Evolutionary conservation across 2,113 vertebrate species (phyloP).

Genomic region (Macquaria australasica): DNA sequence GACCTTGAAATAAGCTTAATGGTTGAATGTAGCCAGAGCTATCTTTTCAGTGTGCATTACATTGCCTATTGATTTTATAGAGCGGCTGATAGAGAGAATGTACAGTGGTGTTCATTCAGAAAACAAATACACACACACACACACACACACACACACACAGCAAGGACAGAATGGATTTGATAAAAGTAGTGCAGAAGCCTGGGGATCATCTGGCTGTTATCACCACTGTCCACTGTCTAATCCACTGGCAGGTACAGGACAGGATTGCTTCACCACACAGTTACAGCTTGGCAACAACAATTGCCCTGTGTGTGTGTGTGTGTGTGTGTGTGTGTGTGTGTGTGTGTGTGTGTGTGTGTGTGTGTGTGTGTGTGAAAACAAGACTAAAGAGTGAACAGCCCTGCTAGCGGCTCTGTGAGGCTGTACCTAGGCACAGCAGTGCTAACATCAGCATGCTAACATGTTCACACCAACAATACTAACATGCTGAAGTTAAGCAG

Average conservation of each 20-base stretch:
- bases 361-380: constrained; percentile 12
- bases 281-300: constrained; percentile 30
- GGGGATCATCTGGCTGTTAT: constrained; percentile 65
- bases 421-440: too few species aligned
- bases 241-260: constrained; percentile 58
- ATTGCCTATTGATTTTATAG: constrained; percentile 37
- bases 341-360: constrained; percentile 11
- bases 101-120: constrained; percentile 16
- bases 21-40: not conserved
- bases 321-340: constrained; percentile 10
- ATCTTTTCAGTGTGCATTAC: constrained; percentile 19
- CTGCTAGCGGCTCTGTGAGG: too few species aligned
- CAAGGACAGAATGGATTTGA: constrained; percentile 14
- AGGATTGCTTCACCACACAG: constrained; percentile 35
- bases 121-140: not conserved
- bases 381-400: too few species aligned
- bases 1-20: constrained; percentile 17
- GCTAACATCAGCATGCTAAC: too few species aligned
- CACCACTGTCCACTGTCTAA: constrained; percentile 59
- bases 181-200: constrained; percentile 20
- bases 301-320: not conserved
- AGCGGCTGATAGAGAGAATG: constrained; percentile 2
- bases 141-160: not conserved
- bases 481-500: too few species aligned
- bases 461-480: too few species aligned